Base-by-base conservation (phyloP, 2,113 vertebrate species). In the Aegotheles bennettii region DNA sequence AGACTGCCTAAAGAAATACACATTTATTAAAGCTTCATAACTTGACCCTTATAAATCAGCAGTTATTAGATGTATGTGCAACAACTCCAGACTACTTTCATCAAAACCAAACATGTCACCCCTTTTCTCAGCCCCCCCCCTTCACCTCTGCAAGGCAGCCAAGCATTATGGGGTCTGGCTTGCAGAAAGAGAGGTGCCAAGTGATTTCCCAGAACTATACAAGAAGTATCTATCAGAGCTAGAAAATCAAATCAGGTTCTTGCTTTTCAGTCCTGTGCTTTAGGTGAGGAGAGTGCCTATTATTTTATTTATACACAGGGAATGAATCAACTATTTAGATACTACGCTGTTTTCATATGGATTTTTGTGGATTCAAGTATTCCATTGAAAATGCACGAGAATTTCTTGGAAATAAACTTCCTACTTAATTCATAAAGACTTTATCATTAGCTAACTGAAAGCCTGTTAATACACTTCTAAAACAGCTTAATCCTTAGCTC, bases 101-200 rank as follows among this genome's bases (percentile, higher is more conserved):
- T 92, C 95, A 89, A 97, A 97, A 94, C 54, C n/a, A 96, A 94
- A 93, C 74, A 74, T 93, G 38, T 7, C 61, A 54, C 14, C 3
- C 11, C 25, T 65, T 79, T 65, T 75, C 47, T 86, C 61, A 65
- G 35, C 45, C 68, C 80, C 17, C 80, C 17, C 45, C 47, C 28
- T 73, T 80, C 23, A 71, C 28, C 35, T 69, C 20, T 60, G 36
- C 51, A 74, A 78, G 43, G 69, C 56, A 85, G 36, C 47, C 35
- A 76, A 65, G 63, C 16, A 18, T 36, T 47, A 64, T 0, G 0
- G 29, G 43, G 10, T 48, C 68, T 67, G 35, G 20, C n/a, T 33
- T 61, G 59, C 50, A 93, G 35, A 71, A 17, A 48, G 51, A 57
- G 26, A 65, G 40, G 71, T 50, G 36, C 16, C 56, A 36, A 79